Base-by-base conservation (phyloP, 2,797 vertebrate species). In the Oceanodroma leucorhoa region DNA sequence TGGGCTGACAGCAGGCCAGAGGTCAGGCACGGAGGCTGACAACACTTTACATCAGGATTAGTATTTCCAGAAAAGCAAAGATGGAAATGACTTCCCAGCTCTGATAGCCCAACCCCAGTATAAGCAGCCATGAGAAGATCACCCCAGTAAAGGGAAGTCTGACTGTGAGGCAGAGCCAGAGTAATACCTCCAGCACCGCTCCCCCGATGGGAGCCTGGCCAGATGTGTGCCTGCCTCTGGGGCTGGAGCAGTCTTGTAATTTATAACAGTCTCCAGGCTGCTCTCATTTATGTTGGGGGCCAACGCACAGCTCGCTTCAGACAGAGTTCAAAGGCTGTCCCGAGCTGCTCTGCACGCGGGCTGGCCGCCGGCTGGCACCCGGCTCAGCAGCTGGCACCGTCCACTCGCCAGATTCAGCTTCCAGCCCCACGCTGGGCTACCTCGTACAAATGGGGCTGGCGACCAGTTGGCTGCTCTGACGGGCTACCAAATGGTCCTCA, bases 321-420 rank as follows among this genome's bases (percentile, higher is more conserved):
- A 43, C 66, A 23, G 55, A 95, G 90, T 93, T 94, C 94, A 97
- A 95, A 96, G 92, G 69, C 90, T 80, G 77, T 62, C 91, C 66
- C 0, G 0, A 72, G 85, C 71, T 51, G 62, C 82, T 87, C 75
- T 22, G 64, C 64, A 23, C 2, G 10, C 1, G 0, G 70, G 38
- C 58, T 77, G 60, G 69, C 69, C 45, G 2, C 66, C 0, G 4
- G 62, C 85, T 1, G 3, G 70, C 87, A 66, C 72, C 34, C 53
- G 21, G 57, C 34, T 27, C 86, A 71, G 75, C 83, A 64, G 46
- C 64, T 83, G 85, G 79, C 76, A 61, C 45, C 7, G 0, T 55
- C 90, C 92, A 19, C 69, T 86, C 0, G 1, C 51, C 65, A n/a
- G 51, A 14, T 17, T 45, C 0, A 0, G 2, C 46, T 45, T 34